These are phyloP conservation scores for Dufourea novaeangliae DNA, from an alignment of 1,140 invertebrate species.

Conservation along the genomic window DNA sequence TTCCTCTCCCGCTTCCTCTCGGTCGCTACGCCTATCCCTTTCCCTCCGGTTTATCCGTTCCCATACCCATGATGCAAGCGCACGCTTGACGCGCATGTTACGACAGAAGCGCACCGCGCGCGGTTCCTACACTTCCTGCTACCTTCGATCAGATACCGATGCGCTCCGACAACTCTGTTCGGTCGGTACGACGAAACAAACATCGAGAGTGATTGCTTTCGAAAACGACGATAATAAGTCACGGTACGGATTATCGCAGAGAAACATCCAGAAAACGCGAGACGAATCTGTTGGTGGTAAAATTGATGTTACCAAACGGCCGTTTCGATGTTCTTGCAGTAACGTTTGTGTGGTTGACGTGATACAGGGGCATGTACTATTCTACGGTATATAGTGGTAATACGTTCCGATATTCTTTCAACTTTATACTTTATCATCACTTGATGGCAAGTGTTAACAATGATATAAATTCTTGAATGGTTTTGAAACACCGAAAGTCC, in stretches of 20 bases:
- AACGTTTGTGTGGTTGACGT: too few species aligned
- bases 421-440: too few species aligned
- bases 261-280: neutral
- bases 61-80: slow-evolving; percentile 51
- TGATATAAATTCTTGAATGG: too few species aligned
- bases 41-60: neutral
- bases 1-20: slow-evolving; percentile 17
- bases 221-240: neutral
- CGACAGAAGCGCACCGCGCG: slow-evolving; percentile 63
- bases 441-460: too few species aligned
- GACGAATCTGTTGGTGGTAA: neutral
- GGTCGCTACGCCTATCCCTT: neutral
- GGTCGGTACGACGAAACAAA: slow-evolving; percentile 23
- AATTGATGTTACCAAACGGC: slow-evolving; percentile 6
- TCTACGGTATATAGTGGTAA: too few species aligned
- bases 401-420: too few species aligned
- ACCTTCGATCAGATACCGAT: slow-evolving; percentile 23
- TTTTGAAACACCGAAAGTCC: too few species aligned
- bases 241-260: neutral
- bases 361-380: too few species aligned
- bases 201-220: too few species aligned
- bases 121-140: slow-evolving; percentile 41
- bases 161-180: slow-evolving; percentile 3
- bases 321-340: neutral
- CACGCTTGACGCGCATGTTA: slow-evolving; percentile 75